Percentiles rank a stretch among this genome's conserved stretches.
phyloP scores from a whole-genome alignment of 2,113 vertebrate genomes.

The Cichladusa arquata region DNA sequence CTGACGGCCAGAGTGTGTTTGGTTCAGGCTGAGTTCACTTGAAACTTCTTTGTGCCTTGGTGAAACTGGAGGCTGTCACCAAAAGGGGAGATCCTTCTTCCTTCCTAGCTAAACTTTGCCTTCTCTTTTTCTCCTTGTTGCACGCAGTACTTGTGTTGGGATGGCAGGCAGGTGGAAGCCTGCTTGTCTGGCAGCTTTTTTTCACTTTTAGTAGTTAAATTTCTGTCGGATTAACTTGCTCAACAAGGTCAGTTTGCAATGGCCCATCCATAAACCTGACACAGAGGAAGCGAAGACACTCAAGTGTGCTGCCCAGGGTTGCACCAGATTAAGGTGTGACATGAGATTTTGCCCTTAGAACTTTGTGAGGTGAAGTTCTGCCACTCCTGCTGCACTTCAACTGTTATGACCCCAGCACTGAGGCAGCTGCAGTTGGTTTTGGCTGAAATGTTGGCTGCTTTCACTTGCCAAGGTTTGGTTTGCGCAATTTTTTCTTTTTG shows the following conservation, averaged over 20 bases:
- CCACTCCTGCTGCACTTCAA: neutral
- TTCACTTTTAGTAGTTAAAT: constrained; percentile 9
- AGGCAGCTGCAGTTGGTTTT: neutral
- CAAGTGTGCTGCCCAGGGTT: neutral
- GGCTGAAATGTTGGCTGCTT: neutral
- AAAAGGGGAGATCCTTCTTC: neutral
- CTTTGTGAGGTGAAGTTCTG: neutral
- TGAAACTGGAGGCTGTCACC: neutral
- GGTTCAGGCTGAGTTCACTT: neutral
- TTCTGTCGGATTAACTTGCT: constrained; percentile 19
- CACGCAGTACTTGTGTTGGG: neutral
- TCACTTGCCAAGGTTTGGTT: neutral
- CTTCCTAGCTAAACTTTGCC: neutral
- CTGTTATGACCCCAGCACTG: neutral
- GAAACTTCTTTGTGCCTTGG: neutral
- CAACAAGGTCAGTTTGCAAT: neutral
- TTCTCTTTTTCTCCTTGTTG: neutral
- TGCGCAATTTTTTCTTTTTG: neutral
- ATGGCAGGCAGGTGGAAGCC: neutral
- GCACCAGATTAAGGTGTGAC: constrained; percentile 16
- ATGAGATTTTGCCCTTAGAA: neutral
- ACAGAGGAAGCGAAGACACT: neutral
- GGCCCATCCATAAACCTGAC: neutral
- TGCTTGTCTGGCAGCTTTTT: neutral
- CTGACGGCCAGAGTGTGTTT: neutral